Evolutionary conservation across 2,888 invertebrate species (phyloP).

Genomic region (Poecilus cupreus): DNA sequence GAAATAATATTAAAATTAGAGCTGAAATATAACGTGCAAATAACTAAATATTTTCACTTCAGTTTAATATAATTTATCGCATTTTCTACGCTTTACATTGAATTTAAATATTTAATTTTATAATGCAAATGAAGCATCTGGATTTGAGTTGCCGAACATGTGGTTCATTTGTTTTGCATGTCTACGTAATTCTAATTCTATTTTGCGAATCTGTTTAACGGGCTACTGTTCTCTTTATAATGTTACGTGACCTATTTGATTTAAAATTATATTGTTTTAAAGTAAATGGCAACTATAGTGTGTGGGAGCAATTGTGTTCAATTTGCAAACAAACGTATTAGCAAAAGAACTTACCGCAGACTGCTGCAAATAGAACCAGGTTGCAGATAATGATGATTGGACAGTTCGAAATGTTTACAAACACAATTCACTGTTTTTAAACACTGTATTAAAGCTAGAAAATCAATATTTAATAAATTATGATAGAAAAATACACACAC

Average conservation of each 20-base stretch:
- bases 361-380: too few species aligned
- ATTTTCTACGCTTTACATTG: not conserved
- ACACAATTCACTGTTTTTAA: too few species aligned
- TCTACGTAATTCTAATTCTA: conserved; percentile 14
- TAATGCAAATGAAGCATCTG: conserved; percentile 9
- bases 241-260: conserved; percentile 5
- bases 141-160: not conserved
- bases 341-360: too few species aligned
- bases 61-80: not conserved
- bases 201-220: conserved; percentile 14
- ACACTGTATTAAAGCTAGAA: too few species aligned
- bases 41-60: not conserved
- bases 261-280: conserved; percentile 30
- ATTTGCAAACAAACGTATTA: not conserved
- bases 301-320: conserved; percentile 13
- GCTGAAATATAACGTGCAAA: not conserved
- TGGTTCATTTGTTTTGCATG: not conserved
- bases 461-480: too few species aligned
- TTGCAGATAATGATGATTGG: too few species aligned
- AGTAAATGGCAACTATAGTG: conserved; percentile 20
- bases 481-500: too few species aligned
- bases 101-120: not conserved
- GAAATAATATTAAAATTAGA: not conserved
- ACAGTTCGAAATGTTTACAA: too few species aligned
- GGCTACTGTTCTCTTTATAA: not conserved